Percentiles rank a stretch among this genome's conserved stretches.
These are phyloP conservation scores for Hexactinellida sp. DNA, from an alignment of 37 sponge, comb jelly and placozoan species.

Conservation along the genomic window DNA sequence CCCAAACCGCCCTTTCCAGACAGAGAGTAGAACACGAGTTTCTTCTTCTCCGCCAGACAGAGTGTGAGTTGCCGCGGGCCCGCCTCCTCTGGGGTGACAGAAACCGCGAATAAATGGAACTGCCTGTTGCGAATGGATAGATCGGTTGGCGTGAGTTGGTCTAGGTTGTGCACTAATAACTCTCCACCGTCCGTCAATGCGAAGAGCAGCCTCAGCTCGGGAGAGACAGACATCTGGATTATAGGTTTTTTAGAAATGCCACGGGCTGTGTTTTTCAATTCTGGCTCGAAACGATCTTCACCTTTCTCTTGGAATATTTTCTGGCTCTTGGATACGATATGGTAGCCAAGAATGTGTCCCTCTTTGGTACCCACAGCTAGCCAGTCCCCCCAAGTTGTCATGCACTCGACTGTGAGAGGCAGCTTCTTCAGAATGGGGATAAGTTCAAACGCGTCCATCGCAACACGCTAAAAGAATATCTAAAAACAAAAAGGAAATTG, in stretches of 20 bases:
- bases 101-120: not conserved
- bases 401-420: not conserved
- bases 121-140: not conserved
- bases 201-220: not conserved
- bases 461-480: no score
- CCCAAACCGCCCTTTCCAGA: not conserved
- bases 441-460: constrained; percentile 1
- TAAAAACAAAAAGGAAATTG: no score
- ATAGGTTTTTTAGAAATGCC: constrained; percentile 10
- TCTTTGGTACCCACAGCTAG: constrained; percentile 9
- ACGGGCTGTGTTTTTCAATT: constrained; percentile 11
- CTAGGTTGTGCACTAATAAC: not conserved
- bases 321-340: not conserved
- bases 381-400: constrained; percentile 12
- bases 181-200: not conserved
- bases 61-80: not conserved
- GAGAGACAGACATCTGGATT: not conserved
- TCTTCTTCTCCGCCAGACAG: not conserved
- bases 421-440: not conserved
- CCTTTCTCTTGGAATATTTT: constrained; percentile 18
- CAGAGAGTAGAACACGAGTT: not conserved
- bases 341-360: constrained; percentile 10
- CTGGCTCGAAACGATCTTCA: not conserved
- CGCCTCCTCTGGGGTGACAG: not conserved
- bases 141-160: not conserved